A percentile compares a stretch with the other conserved stretches of the same genome.
phyloP scores from a whole-genome alignment of 2,888 invertebrate genomes.

The Baronia brevicornis region DNA sequence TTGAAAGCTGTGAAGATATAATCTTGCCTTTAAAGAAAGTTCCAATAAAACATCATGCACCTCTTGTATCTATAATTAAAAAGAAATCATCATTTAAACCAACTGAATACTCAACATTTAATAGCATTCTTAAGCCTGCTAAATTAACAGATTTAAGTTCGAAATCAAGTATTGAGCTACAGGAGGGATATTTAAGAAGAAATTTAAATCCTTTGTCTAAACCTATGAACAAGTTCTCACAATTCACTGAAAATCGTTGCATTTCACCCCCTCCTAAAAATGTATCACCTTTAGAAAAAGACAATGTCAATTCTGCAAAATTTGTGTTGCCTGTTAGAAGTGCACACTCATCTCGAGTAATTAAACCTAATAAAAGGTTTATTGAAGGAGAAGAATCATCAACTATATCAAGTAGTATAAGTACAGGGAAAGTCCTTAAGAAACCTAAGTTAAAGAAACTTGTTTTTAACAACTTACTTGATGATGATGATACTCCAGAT shows the following conservation, averaged over 20 bases:
- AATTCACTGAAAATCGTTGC: constrained; percentile 60
- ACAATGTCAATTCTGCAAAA: constrained; percentile 57
- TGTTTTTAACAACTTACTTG: constrained; percentile 58
- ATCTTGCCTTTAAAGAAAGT: constrained; percentile 74
- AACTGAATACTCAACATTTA: constrained; percentile 73
- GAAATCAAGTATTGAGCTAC: constrained; percentile 69
- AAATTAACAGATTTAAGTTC: constrained; percentile 78
- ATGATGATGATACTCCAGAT: constrained; percentile 47
- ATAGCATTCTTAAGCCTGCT: constrained; percentile 78
- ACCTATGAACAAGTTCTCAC: constrained; percentile 65
- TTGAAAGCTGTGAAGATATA: constrained; percentile 78
- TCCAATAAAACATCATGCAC: constrained; percentile 75
- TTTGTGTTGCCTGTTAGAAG: constrained; percentile 88
- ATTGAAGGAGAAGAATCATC: constrained; percentile 79
- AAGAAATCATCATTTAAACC: constrained; percentile 76
- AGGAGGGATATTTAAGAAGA: constrained; percentile 64
- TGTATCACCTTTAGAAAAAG: constrained; percentile 54
- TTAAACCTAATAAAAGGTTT: constrained; percentile 91
- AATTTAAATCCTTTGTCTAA: constrained; percentile 66
- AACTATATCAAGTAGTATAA: constrained; percentile 34
- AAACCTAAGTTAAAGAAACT: constrained; percentile 66
- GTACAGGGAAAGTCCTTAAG: constrained; percentile 62
- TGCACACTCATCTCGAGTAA: constrained; percentile 89
- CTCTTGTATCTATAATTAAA: constrained; percentile 78
- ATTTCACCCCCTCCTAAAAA: constrained; percentile 65